phyloP scores from a whole-genome alignment of 2,113 vertebrate genomes.

The Sceloporus undulatus region DNA sequence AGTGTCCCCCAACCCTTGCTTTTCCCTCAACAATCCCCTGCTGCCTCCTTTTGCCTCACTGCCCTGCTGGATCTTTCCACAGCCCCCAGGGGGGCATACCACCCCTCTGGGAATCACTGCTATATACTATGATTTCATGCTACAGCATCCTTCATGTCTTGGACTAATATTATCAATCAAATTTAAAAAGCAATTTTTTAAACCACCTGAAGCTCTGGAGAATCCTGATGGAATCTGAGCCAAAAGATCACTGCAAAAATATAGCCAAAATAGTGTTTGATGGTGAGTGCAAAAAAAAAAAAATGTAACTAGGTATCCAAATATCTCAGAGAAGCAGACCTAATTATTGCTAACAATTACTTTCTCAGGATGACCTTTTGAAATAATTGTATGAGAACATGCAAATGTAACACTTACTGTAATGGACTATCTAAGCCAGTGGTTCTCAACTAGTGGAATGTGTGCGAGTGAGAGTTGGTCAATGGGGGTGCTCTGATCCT shows the following conservation, averaged over 20 bases:
- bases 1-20: too few species aligned
- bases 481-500: too few species aligned
- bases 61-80: too few species aligned
- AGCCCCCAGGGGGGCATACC: too few species aligned
- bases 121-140: background rate
- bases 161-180: background rate
- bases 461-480: too few species aligned
- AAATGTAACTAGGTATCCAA: background rate
- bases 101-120: too few species aligned
- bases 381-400: background rate
- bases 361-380: background rate
- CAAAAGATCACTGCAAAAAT: conserved; percentile 6
- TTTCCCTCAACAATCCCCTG: too few species aligned
- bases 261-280: background rate
- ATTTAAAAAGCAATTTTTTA: background rate
- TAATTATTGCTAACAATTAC: background rate
- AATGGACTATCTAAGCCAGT: background rate
- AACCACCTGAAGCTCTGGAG: background rate
- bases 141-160: background rate
- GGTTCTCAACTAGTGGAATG: too few species aligned
- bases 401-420: background rate
- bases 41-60: too few species aligned
- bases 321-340: background rate
- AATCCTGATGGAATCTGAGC: background rate
- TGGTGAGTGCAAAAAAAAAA: background rate